Percentiles rank a stretch among this genome's conserved stretches.
Conservation (phyloP, 2,888 invertebrate genomes). For the Anodontia alba region DNA sequence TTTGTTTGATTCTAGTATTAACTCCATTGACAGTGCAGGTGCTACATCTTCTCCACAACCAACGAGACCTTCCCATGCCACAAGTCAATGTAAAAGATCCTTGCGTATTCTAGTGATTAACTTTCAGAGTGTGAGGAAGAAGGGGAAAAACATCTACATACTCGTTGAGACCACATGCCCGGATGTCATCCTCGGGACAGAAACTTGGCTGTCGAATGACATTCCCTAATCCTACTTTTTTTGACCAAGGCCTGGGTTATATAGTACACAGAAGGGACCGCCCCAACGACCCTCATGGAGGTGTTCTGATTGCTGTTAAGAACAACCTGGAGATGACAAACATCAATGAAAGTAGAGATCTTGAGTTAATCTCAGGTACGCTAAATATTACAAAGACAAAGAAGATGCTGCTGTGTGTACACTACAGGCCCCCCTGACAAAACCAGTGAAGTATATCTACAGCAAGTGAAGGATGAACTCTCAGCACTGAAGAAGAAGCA, state of each 20-base stretch:
- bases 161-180: too few relatives aligned
- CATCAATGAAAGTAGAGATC: background rate
- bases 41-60: too few relatives aligned
- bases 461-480: background rate
- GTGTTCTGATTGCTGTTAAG: constrained; percentile 13
- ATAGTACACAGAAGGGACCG: constrained; percentile 19
- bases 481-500: background rate
- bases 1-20: too few relatives aligned
- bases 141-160: too few relatives aligned
- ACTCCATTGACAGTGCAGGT: too few relatives aligned
- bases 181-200: too few relatives aligned
- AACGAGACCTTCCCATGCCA: too few relatives aligned
- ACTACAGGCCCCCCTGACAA: constrained; percentile 26
- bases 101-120: too few relatives aligned
- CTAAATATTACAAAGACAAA: constrained; percentile 4
- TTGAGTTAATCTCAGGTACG: constrained; percentile 15
- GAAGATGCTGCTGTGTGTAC: too few relatives aligned
- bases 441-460: background rate
- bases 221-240: background rate
- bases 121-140: too few relatives aligned
- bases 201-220: too few relatives aligned
- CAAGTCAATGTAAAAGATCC: too few relatives aligned
- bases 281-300: background rate
- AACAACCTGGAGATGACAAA: background rate
- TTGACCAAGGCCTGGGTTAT: background rate